These are phyloP conservation scores for Macrotis lagotis DNA, from an alignment of 2,113 vertebrate genomes.

Conservation along the genomic window DNA sequence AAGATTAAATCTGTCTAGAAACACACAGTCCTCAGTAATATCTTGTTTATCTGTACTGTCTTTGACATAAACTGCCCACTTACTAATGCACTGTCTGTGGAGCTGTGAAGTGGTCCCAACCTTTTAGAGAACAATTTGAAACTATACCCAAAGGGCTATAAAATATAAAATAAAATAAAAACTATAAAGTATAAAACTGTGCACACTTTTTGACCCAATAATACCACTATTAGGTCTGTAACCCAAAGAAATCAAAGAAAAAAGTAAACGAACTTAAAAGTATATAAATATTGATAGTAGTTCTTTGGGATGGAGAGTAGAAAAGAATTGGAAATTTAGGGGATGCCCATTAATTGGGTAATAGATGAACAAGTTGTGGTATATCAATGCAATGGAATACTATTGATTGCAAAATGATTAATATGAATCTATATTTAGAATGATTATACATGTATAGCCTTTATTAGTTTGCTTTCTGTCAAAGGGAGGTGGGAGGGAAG, in stretches of 20 bases:
- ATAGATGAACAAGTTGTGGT: neutral
- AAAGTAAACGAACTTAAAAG: neutral
- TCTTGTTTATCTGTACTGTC: neutral
- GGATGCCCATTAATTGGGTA: neutral
- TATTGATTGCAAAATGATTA: no score
- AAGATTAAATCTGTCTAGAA: neutral
- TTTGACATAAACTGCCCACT: neutral
- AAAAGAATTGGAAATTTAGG: neutral
- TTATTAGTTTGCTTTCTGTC: no score
- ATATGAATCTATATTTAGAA: no score
- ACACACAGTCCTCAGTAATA: neutral
- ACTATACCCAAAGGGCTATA: neutral
- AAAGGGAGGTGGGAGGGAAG: no score
- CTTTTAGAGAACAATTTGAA: neutral
- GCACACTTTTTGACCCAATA: neutral
- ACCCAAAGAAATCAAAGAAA: neutral
- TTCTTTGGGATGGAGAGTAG: neutral
- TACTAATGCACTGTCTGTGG: neutral
- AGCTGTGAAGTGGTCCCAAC: neutral
- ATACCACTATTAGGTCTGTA: neutral
- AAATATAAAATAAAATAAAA: constrained; percentile 16
- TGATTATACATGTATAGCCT: no score
- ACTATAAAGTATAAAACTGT: neutral
- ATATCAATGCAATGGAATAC: neutral
- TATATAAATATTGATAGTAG: neutral